Percentiles rank a stretch among this genome's conserved stretches.
These are phyloP conservation scores for Dicyrtoma fusca DNA, from an alignment of 2,888 invertebrate species.

Conservation along the genomic window DNA sequence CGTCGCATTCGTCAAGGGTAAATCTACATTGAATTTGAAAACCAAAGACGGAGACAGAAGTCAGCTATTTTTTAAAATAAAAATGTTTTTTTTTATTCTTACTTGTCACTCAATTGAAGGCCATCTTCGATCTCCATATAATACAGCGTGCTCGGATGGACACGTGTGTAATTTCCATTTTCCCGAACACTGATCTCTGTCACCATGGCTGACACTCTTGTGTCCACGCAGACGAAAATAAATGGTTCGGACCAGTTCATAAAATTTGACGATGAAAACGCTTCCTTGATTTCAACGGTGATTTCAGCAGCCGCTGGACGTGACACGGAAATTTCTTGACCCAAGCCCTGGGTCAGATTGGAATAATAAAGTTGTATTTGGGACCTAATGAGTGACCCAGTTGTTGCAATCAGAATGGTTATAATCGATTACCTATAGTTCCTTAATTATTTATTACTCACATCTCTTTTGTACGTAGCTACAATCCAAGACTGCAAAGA, in stretches of 20 bases:
- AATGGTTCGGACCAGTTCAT: slow-evolving; percentile 4
- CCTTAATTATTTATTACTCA: too few relatives aligned
- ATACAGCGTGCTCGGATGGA: slow-evolving; percentile 3
- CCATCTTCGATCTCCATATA: background rate
- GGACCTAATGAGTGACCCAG: too few relatives aligned
- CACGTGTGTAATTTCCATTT: background rate
- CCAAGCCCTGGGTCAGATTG: background rate
- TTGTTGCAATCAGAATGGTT: too few relatives aligned
- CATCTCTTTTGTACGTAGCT: background rate
- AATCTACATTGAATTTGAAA: background rate
- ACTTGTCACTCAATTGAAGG: background rate
- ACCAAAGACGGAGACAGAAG: too few relatives aligned
- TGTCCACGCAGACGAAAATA: background rate
- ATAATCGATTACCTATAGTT: too few relatives aligned
- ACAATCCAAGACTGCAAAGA: background rate
- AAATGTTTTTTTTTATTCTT: background rate
- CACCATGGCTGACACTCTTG: background rate
- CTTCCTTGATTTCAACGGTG: slow-evolving; percentile 3
- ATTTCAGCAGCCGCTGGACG: background rate
- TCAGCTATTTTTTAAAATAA: background rate
- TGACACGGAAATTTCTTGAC: slow-evolving; percentile 15
- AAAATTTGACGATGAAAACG: background rate
- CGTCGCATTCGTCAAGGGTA: background rate
- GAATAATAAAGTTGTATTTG: too few relatives aligned
- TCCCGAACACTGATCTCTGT: background rate